Conservation (phyloP, 2,888 invertebrate genomes). For the Phymatocera aterrima region DNA sequence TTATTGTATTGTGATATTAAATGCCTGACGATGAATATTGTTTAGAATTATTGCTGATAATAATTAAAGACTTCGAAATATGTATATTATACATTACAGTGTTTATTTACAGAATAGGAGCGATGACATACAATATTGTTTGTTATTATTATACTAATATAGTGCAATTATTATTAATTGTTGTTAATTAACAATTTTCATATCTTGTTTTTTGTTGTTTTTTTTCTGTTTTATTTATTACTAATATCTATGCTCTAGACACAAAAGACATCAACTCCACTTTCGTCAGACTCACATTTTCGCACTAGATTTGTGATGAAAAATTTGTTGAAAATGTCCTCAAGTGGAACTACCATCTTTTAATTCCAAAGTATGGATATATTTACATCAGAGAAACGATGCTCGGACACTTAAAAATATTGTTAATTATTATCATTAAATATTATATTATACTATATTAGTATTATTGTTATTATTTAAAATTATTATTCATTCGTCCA, state of each 20-base stretch:
- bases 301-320: neutral
- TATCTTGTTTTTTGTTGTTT: too few relatives aligned
- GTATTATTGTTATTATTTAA: slow-evolving; percentile 55
- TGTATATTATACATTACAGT: slow-evolving; percentile 69
- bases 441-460: slow-evolving; percentile 58
- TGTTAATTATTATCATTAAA: slow-evolving; percentile 57
- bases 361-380: slow-evolving; percentile 40
- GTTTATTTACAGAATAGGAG: slow-evolving; percentile 74
- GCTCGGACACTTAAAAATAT: slow-evolving; percentile 66
- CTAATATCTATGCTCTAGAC: slow-evolving; percentile 43
- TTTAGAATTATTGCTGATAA: neutral
- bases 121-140: slow-evolving; percentile 72
- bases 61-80: slow-evolving; percentile 15
- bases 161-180: slow-evolving; percentile 71
- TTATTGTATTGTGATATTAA: too few relatives aligned
- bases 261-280: slow-evolving; percentile 37
- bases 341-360: slow-evolving; percentile 34
- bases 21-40: too few relatives aligned
- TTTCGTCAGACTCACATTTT: slow-evolving; percentile 6
- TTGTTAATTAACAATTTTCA: slow-evolving; percentile 62
- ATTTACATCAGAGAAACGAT: slow-evolving; percentile 55
- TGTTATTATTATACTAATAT: slow-evolving; percentile 63
- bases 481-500: slow-evolving; percentile 66
- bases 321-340: neutral
- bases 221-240: neutral